These are phyloP conservation scores for Rattus norvegicus DNA, from an alignment of 2,113 vertebrate genomes.

Conservation along the genomic window GRCr8 NC_086032.1:79699501-79700000, in stretches of 20 bases:
- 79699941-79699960: not conserved
- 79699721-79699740: not conserved
- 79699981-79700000: not conserved
- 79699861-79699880: not conserved
- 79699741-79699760: not conserved
- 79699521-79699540: fast-evolving
- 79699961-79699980: fast-evolving
- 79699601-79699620: not conserved
- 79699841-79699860: not conserved
- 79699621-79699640: not conserved
- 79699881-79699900: not conserved
- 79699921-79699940: not conserved
- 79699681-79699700: not conserved
- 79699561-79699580: not conserved
- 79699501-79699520: not conserved
- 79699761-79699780: not conserved
- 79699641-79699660: not conserved
- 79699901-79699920: no score
- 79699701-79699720: not conserved
- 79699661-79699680: not conserved
- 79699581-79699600: not conserved
- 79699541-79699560: no score
- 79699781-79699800: not conserved
- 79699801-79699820: not conserved
- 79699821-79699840: not conserved